Evolutionary conservation across 2,888 invertebrate genomes (phyloP).

Genomic region (Litoditis marina): DNA sequence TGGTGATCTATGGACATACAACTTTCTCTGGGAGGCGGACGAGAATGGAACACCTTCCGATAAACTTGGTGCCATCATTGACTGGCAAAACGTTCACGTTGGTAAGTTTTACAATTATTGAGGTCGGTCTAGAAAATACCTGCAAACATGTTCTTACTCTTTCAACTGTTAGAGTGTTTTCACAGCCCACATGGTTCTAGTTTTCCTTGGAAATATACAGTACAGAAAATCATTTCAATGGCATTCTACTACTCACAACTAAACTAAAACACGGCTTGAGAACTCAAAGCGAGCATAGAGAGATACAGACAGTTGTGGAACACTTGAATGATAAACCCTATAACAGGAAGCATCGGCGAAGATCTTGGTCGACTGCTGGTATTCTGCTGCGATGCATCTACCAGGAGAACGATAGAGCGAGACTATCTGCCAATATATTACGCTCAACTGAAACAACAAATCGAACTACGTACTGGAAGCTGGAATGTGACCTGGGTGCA

Average conservation of each 20-base stretch:
- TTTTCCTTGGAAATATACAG: no score
- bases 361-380: conserved; percentile 35
- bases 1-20: conserved; percentile 43
- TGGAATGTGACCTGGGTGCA: no score
- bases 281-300: no score
- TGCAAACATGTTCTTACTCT: no score
- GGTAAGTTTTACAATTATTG: conserved; percentile 9
- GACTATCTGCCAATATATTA: conserved; percentile 25
- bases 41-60: conserved; percentile 24
- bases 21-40: conserved; percentile 30
- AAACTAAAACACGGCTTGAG: no score
- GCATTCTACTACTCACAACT: no score
- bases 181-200: no score
- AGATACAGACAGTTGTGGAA: no score
- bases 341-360: conserved; percentile 30
- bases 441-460: conserved; percentile 11
- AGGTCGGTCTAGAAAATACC: background rate
- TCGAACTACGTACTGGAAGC: no score
- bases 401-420: conserved; percentile 23
- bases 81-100: conserved; percentile 39
- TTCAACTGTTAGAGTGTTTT: no score
- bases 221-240: no score
- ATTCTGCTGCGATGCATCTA: conserved; percentile 30
- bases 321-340: no score
- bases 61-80: conserved; percentile 33